phyloP scores from a whole-genome alignment of 2,797 vertebrate species.

The Scolopax bukidnonensis region DNA sequence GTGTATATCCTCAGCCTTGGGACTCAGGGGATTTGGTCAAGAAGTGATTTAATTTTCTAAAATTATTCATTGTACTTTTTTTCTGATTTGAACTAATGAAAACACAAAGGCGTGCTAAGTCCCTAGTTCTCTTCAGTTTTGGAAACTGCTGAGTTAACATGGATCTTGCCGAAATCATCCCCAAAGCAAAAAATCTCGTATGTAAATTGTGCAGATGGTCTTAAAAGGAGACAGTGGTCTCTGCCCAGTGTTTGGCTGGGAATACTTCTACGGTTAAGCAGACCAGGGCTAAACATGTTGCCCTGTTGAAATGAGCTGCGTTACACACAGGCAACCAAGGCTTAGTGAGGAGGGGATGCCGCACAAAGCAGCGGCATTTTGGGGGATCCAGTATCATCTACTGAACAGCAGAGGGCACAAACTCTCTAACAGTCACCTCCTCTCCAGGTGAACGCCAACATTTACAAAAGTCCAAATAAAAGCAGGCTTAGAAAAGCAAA shows the following conservation, averaged over 20 bases:
- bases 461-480: background rate
- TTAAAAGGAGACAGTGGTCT: background rate
- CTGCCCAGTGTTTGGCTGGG: background rate
- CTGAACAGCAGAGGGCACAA: constrained; percentile 73
- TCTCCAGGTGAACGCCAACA: background rate
- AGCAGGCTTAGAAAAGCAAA: background rate
- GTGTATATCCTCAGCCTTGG: background rate
- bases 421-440: background rate
- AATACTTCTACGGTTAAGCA: background rate
- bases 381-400: background rate
- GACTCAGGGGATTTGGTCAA: background rate
- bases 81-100: background rate
- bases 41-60: background rate
- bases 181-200: background rate
- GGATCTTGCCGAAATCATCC: background rate
- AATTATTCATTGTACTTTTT: background rate
- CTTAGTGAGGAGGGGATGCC: background rate
- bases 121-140: background rate
- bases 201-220: background rate
- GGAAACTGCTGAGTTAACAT: background rate
- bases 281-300: background rate
- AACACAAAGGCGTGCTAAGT: background rate
- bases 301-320: background rate
- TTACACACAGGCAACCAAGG: background rate
- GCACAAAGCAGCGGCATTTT: background rate